Evolutionary conservation across 1,140 invertebrate species (phyloP), one percentile per base, ranked within the genome.

Genomic region (Ephestia elutella): DNA sequence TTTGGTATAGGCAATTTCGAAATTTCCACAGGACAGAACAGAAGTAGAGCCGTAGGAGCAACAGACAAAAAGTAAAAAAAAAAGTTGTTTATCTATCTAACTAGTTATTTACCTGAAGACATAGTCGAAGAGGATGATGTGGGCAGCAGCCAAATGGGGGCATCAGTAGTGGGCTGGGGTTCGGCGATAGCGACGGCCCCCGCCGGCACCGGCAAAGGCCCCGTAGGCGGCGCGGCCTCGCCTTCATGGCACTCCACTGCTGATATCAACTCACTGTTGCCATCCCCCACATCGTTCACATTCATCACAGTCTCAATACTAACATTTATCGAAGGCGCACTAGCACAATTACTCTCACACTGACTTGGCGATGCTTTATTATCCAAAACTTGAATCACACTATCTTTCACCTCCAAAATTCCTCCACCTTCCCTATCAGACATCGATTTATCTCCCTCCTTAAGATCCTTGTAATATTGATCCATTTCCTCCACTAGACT

Each of bases 401-500:
- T 32, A 0, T 74, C 66, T 28, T 64, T 65, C 5, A 64, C 20
- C 48, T 68, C 66, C 49, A 13, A 63, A 19, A 69, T 54, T 18
- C 18, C 51, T 19, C 28, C 32, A 20, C 11, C 49, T 3, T 72
- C 63, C 19, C 17, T 20, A 0, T 66, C 59, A 0, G 67, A 61
- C 11, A 58, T 60, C 0, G 49, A 53, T 44, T 68, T 70, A 0
- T 78, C 76, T 7, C 75, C 73, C 7, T 73, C 73, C 3, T 53
- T 56, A 0, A 86, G 60, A 49, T 71, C 71, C 48, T 79, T 83
- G 57, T 84, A 87, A 60, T 84, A 86, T 57, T 80, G 70, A 65
- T 86, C 83, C 3, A 84, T 78, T 49, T 88, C 83, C 10, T 88
- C 85, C 0, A 88, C 77, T 5, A 88, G 68, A 61, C 83, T 88